These are phyloP conservation scores for Crocallis elinguaria DNA, from an alignment of 2,888 invertebrate species.

Conservation along the genomic window DNA sequence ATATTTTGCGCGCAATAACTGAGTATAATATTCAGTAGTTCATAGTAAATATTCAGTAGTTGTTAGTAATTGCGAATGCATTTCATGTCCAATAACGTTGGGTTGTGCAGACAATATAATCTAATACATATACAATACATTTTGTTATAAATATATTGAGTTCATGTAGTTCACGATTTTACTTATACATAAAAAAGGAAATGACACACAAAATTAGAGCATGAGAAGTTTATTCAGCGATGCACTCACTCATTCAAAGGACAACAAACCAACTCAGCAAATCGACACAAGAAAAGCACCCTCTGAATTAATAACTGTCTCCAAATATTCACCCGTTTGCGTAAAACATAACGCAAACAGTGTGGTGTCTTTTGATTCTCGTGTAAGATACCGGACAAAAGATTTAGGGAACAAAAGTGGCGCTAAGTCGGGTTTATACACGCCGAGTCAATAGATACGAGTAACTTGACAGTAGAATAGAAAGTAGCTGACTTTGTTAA, in stretches of 20 bases:
- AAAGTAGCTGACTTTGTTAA: neutral
- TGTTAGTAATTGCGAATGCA: no score
- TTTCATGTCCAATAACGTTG: no score
- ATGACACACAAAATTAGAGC: neutral
- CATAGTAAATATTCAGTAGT: no score
- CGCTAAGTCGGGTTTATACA: conserved; percentile 27
- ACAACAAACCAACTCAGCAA: conserved; percentile 7
- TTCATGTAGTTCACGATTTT: no score
- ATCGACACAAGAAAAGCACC: conserved; percentile 1
- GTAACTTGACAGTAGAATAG: neutral
- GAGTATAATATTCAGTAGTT: no score
- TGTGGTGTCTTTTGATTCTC: conserved; percentile 6
- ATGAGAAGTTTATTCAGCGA: neutral
- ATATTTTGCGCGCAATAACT: no score
- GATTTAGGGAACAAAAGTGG: conserved; percentile 24
- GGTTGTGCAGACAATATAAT: neutral
- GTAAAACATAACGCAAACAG: conserved; percentile 10
- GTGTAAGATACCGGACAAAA: conserved; percentile 26
- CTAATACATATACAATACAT: neutral
- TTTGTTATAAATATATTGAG: no score
- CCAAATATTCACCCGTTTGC: conserved; percentile 13
- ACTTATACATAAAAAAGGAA: neutral
- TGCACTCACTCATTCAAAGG: neutral
- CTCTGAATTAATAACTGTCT: conserved; percentile 5
- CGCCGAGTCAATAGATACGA: conserved; percentile 1